Conservation (phyloP, 2,888 invertebrate genomes). For the Atethmia centrago region DNA sequence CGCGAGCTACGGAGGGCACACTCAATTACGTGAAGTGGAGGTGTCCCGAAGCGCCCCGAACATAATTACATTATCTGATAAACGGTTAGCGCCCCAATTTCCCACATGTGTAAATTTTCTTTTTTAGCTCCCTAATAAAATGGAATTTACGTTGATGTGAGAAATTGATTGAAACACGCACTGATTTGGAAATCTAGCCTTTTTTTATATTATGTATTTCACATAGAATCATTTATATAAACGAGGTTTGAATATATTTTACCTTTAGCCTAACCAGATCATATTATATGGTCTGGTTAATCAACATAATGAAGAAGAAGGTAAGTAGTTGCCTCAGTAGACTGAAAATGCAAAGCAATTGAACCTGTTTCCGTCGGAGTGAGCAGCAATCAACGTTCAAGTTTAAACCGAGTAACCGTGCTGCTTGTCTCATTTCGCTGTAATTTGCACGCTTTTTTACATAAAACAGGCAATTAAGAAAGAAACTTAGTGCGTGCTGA, state of each 20-base stretch:
- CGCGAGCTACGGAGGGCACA: constrained; percentile 80
- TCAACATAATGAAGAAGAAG: background rate
- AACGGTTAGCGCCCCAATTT: constrained; percentile 76
- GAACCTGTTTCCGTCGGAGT: constrained; percentile 51
- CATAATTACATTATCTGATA: constrained; percentile 90
- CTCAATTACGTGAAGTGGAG: constrained; percentile 89
- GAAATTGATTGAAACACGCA: constrained; percentile 55
- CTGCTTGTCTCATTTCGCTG: constrained; percentile 14
- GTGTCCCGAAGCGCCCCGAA: constrained; percentile 86
- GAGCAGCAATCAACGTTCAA: constrained; percentile 9
- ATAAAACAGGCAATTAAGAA: constrained; percentile 35
- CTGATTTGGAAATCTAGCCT: constrained; percentile 50
- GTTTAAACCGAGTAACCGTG: constrained; percentile 28
- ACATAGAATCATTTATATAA: background rate
- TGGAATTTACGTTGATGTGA: constrained; percentile 53
- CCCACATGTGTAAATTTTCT: constrained; percentile 71
- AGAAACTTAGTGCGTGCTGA: constrained; percentile 1
- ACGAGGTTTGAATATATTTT: background rate
- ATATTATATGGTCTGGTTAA: too few relatives aligned
- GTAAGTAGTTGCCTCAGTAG: background rate
- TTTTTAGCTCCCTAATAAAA: constrained; percentile 69
- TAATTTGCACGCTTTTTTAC: constrained; percentile 27
- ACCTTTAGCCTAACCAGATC: too few relatives aligned
- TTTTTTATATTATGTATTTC: background rate
- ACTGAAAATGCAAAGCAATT: constrained; percentile 8